Base-by-base conservation (phyloP, 2,888 invertebrate genomes). In the Diaperis boleti region DNA sequence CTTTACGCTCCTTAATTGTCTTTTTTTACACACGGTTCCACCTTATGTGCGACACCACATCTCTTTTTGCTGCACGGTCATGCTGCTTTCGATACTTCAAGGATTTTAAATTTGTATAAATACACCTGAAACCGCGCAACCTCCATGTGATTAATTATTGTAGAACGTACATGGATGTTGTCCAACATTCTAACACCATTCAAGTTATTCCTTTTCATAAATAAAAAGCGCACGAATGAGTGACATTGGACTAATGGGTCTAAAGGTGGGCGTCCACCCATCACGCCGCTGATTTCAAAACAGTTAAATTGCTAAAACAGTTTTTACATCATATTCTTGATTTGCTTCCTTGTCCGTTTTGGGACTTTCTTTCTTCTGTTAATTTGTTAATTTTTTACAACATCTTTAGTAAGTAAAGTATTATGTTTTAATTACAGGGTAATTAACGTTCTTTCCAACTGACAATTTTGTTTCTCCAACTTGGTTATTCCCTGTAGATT, bases 71-170 rank as follows among this genome's bases (percentile, higher is more conserved):
- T 62, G 65, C 65, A 61, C 54, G 66, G 65, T 68, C 68, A 66
- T 68, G 62, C 57, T 60, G 60, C 65, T 66, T 64, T 65, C 65
- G 62, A 64, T 41, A 42, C 14, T 39, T 49, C 64, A 64, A 64
- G 64, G 64, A 64, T 64, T 64, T 64, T 59, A 35, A 47, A 59
- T 64, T 59, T 64, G 41, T 59, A 54, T 64, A 59, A 59, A 64
- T 44, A 55, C 45, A 17, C 15, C 29, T 64, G 41, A 59, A 63
- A 52, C 35, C 18, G 29, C 59, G 20, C 47, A 37, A 57, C 56
- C 45, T 60, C 59, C 35, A 20, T 60, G 59, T 64, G 64, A 64
- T 64, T 59, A 59, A 64, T 64, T 64, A 50, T 39, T 55, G 39
- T 54, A n/a, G n/a, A n/a, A 59, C 45, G 39, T 64, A 20, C 56